Base-by-base conservation (phyloP, 2,888 invertebrate species). In the Athripsodes cinereus region DNA sequence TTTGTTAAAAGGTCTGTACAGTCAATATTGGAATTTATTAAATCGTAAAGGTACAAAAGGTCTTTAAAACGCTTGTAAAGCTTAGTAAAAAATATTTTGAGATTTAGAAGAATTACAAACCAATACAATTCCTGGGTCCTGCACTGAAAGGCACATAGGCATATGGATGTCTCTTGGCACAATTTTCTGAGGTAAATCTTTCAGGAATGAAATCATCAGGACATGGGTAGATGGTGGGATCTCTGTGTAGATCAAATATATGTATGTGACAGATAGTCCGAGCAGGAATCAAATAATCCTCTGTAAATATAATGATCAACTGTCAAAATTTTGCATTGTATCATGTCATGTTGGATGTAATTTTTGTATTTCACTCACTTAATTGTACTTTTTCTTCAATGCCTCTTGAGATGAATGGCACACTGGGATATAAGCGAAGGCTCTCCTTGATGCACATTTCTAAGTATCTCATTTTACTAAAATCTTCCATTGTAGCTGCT, bases 361-460 rank as follows among this genome's bases (percentile, higher is more conserved):
- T 26, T 26, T 6, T 26, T 3, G 10, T 26, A n/a, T n/a, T n/a
- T n/a, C n/a, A 67, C 74, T 70, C 70, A 84, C 85, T 83, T 63
- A 86, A 71, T 57, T 72, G 70, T 11, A 84, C 72, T 63, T 81
- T 78, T 67, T 83, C 81, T 0, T 73, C 73, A 44, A 86, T 66
- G 26, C 67, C 69, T 58, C 88, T 78, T 1, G 82, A 80, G 65
- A 88, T 80, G 65, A 85, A 79, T 22, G 83, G 84, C 2, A 87
- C 85, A 64, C 85, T 85, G 1, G 88, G 87, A 64, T 81, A 85
- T 10, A 87, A 68, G 51, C 87, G 71, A 53, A 87, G 66, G 0
- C 85, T 77, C 68, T 87, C 87, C 68, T 87, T 87, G 51, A 88
- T 83, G 64, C 85, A 86, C 64, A 81, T 81, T 64, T 87, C 87